Evolutionary conservation across 1,140 invertebrate genomes (phyloP).

Genomic region (Drosophila arawakana): DNA sequence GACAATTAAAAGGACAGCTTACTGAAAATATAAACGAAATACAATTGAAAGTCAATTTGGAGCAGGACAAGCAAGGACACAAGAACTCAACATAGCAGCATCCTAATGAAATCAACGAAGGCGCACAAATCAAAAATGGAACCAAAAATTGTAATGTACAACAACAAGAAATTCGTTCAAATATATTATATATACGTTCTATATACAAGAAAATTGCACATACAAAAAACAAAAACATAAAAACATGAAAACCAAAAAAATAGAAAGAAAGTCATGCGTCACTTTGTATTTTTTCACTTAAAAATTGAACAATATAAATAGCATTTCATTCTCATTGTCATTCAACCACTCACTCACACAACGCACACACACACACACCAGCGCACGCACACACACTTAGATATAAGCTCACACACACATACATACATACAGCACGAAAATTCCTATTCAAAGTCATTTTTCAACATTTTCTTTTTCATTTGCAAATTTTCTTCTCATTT

Average conservation of each 20-base stretch:
- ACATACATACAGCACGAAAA: constrained; percentile 10
- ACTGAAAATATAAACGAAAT: background rate
- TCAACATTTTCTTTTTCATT: constrained; percentile 42
- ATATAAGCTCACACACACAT: constrained; percentile 13
- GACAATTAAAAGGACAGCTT: background rate
- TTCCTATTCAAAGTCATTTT: constrained; percentile 52
- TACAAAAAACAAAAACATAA: background rate
- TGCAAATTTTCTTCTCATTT: constrained; percentile 16
- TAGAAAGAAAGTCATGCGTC: constrained; percentile 45
- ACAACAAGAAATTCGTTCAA: constrained; percentile 31
- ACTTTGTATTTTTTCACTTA: constrained; percentile 38
- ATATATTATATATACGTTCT: constrained; percentile 28
- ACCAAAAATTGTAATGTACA: constrained; percentile 80
- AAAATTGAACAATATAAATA: constrained; percentile 52
- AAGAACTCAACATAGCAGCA: background rate
- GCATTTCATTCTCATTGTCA: constrained; percentile 54
- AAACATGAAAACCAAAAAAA: constrained; percentile 6
- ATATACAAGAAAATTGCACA: constrained; percentile 32
- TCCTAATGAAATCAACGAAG: constrained; percentile 69
- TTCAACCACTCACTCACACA: constrained; percentile 22
- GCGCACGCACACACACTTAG: constrained; percentile 11
- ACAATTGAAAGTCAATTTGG: constrained; percentile 8
- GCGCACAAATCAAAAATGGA: constrained; percentile 68
- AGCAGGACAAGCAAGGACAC: constrained; percentile 3
- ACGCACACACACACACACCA: background rate